Base-by-base conservation (phyloP, 2,888 invertebrate genomes). In the Leptodirus hochenwartii region DNA sequence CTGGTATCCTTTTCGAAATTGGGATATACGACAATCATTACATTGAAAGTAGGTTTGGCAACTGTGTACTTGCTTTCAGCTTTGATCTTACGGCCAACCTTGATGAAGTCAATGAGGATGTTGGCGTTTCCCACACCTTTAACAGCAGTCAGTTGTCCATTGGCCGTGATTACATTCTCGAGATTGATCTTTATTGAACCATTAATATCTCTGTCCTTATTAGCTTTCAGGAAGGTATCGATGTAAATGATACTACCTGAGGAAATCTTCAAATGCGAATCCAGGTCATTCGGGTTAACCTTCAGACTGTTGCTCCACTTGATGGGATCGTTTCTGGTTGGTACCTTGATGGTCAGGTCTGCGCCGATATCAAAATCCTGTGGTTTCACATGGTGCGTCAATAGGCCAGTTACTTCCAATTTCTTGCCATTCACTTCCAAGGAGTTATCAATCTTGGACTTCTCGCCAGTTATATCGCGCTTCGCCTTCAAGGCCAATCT, bases 1-100 rank as follows among this genome's bases (percentile, higher is more conserved):
- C 76, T 73, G 24, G 57, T 65, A 45, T 78, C 70, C 44, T 73
- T 74, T 28, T 70, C 71, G 35, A 64, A 73, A 47, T 80, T 69
- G 16, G 77, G 67, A 40, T 60, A 67, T 3, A 84, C 29, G 25
- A 69, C 74, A 0, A 71, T 43, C 26, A 69, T 66, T 0, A 69
- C 59, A 35, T 67, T 64, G 49, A 66, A 73, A 2, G 61, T 61
- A 0, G 70, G 67, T 0, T 67, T 62, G 29, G 64, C 62, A 1
- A 71, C 50, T 1, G 62, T 54, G 43, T 81, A 65, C 29, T 69
- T 70, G 0, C 69, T 59, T 24, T 68, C 70, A 4, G 61, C 50
- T 43, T 70, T 73, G 16, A 73, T 44, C 45, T 69, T 69, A 29
- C 69, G 63, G 35, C 66, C 61, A 13, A 62, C 56, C 50, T 61